Base-by-base conservation (phyloP, 1,140 invertebrate genomes). In the Lepidurus apus region DNA sequence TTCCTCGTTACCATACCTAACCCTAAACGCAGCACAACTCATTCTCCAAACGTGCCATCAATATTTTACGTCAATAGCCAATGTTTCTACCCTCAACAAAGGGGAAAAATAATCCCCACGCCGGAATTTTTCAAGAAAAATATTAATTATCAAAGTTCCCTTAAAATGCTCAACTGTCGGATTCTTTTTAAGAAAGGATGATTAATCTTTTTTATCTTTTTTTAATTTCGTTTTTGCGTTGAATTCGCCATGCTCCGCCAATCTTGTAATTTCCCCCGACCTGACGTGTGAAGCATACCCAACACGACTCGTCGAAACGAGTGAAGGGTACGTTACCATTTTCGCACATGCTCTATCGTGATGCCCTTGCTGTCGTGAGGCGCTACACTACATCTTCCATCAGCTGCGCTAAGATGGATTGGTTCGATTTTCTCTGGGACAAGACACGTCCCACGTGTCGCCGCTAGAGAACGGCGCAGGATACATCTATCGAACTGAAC, bases 341-440 rank as follows among this genome's bases (percentile, higher is more conserved):
- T 65, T 21, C 53, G 53, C 53, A 65, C 53, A 65, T 65, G 53
- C 53, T 65, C 53, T 13, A 65, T 65, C 21, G 53, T 21, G 53
- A 65, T 21, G 53, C 53, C 53, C 34, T 34, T 65, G 53, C 4
- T 65, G 53, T 65, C 13, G 6, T 21, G 53, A 65, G 13, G 21
- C 53, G 17, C 21, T 65, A n/a, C 9, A 21, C 53, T 65, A 13
- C 53, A 65, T 13, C 17, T 65, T 65, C 53, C 53, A 65, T 65
- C 53, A 65, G 13, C 53, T 65, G 53, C 53, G 53, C 53, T 65
- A 65, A 65, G 53, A 65, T 65, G 53, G 53, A 65, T 65, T 65
- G 53, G 53, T 65, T 65, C 53, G 53, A 65, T 21, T 65, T 65
- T 13, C 53, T 65, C 17, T 9, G 53, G 21, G 53, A 13, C 53